Evolutionary conservation across 2,113 vertebrate species (phyloP).

Genomic region (Ariopsis seemanni): DNA sequence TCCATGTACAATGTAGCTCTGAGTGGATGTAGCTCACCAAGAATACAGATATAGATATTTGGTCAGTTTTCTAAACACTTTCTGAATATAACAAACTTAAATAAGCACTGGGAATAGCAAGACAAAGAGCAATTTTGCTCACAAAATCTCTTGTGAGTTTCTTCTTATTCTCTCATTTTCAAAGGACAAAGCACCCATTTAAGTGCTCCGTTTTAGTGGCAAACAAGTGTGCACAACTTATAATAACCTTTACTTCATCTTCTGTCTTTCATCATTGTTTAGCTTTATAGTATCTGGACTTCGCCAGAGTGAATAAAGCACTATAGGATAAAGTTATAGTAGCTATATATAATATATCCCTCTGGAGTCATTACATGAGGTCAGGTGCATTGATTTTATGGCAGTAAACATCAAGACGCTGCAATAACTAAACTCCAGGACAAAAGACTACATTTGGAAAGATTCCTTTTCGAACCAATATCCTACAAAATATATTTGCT

Average conservation of each 20-base stretch:
- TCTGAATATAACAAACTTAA: not conserved
- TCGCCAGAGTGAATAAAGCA: not conserved
- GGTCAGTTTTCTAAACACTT: not conserved
- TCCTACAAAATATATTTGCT: constrained; percentile 26
- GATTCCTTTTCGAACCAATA: constrained; percentile 22
- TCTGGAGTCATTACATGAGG: constrained; percentile 3
- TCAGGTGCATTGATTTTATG: constrained; percentile 19
- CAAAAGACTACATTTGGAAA: constrained; percentile 28
- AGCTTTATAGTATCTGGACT: constrained; percentile 4
- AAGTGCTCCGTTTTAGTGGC: not conserved
- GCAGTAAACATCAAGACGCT: not conserved
- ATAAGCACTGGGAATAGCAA: constrained; percentile 15
- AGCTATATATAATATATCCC: constrained; percentile 12
- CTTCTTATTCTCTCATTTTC: not conserved
- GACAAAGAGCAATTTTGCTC: constrained; percentile 17
- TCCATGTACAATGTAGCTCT: not conserved
- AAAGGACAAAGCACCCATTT: not conserved
- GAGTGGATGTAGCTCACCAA: not conserved
- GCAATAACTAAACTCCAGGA: constrained; percentile 31
- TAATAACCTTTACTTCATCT: constrained; percentile 3
- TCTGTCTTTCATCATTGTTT: constrained; percentile 12
- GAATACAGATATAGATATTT: not conserved
- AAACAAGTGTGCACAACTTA: not conserved
- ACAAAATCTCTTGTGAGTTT: not conserved
- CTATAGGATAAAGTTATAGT: constrained; percentile 12